phyloP scores from a whole-genome alignment of 1,140 invertebrate species.

The Drosophila watanabei region DNA sequence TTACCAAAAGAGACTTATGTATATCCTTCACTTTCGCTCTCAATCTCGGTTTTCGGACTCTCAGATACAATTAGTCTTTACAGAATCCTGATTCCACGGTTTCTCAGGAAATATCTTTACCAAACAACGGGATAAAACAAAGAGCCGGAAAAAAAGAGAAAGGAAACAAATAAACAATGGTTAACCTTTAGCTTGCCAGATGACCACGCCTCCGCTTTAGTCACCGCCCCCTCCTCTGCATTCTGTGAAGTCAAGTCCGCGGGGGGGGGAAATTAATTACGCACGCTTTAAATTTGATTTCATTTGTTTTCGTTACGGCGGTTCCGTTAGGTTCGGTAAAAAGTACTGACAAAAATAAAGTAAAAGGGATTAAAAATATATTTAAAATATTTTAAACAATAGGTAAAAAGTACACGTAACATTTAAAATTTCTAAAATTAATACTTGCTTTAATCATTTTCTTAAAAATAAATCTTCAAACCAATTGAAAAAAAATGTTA shows the following conservation, averaged over 20 bases:
- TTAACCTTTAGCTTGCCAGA: slow-evolving; percentile 22
- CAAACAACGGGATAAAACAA: slow-evolving; percentile 23
- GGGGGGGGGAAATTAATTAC: slow-evolving; percentile 53
- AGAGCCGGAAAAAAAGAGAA: slow-evolving; percentile 7
- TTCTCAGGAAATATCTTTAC: slow-evolving; percentile 11
- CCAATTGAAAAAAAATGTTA: too few relatives aligned
- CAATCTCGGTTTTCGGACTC: background rate
- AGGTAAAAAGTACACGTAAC: too few relatives aligned
- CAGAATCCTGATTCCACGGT: slow-evolving; percentile 9
- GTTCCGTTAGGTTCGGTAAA: slow-evolving; percentile 11
- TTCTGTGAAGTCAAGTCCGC: slow-evolving; percentile 11
- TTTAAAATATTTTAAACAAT: background rate
- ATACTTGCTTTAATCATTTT: too few relatives aligned
- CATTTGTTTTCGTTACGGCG: slow-evolving; percentile 51
- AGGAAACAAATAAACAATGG: slow-evolving; percentile 39
- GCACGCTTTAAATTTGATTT: slow-evolving; percentile 65
- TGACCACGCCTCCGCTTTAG: slow-evolving; percentile 16
- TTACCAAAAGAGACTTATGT: background rate
- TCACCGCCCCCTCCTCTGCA: slow-evolving; percentile 3
- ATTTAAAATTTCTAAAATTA: too few relatives aligned
- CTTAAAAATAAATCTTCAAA: too few relatives aligned
- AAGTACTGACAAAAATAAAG: background rate
- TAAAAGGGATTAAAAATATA: too few relatives aligned
- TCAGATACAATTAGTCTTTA: slow-evolving; percentile 13
- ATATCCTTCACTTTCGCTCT: background rate